A percentile compares a stretch with the other conserved stretches of the same genome.
phyloP scores from a whole-genome alignment of 2,797 vertebrate species.

The Pangasius krempfi region DNA sequence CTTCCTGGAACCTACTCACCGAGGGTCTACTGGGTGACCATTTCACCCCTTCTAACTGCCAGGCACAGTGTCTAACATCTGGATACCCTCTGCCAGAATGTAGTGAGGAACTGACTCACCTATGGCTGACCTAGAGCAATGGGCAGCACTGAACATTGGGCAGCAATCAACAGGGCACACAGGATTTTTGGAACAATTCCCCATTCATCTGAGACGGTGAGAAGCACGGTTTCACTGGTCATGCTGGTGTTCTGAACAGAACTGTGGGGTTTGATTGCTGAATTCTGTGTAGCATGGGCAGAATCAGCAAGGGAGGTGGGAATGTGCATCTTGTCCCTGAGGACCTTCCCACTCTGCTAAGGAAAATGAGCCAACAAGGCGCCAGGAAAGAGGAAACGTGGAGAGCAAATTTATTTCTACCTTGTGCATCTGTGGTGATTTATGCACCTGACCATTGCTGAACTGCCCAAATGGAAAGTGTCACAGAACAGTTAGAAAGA shows the following conservation, averaged over 20 bases:
- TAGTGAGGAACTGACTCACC: neutral
- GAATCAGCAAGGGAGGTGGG: neutral
- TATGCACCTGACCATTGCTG: neutral
- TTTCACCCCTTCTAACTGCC: neutral
- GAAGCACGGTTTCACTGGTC: neutral
- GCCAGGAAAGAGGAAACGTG: neutral
- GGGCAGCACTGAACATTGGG: neutral
- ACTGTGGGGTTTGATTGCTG: neutral
- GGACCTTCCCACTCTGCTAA: neutral
- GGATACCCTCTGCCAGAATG: neutral
- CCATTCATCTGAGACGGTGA: neutral
- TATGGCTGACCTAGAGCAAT: neutral
- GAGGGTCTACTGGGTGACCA: neutral
- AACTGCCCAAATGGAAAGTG: neutral
- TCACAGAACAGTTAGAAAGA: neutral
- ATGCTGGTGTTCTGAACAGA: neutral
- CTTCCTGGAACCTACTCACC: neutral
- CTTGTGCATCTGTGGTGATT: neutral
- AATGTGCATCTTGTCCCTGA: neutral
- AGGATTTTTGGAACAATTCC: neutral
- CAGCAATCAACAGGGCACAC: neutral
- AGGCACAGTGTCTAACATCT: neutral
- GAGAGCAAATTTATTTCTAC: too few species aligned
- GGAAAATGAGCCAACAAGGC: neutral
- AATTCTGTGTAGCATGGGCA: neutral